Base-by-base conservation (phyloP, 2,888 invertebrate genomes). In the Thereva nobilitata region DNA sequence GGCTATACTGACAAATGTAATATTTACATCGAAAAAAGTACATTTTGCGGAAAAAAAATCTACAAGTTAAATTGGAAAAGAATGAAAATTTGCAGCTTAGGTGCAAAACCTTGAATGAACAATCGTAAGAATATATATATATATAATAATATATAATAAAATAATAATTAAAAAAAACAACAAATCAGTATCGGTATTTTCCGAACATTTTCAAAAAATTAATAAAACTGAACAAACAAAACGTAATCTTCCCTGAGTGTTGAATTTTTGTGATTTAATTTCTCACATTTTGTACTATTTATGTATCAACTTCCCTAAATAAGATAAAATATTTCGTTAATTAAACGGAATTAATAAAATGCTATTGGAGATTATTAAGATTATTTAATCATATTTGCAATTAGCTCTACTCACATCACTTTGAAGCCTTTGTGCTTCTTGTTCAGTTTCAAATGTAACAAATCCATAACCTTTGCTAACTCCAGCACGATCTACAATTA, bases 401-500 rank as follows among this genome's bases (percentile, higher is more conserved):
- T 57, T n/a, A 55, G 35, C 23, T 41, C 10, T 64, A 81, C 82
- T 80, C 78, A 88, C 89, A 82, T 89, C 89, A 74, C 86, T 85
- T 74, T 89, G 87, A 73, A 89, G 84, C 75, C 87, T 83, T 76
- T 87, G 88, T 12, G 93, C 93, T 81, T 93, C 93, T 75, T 92
- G 92, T 80, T 93, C 93, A 61, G 88, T 91, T 82, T 93, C 92
- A 79, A 93, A 93, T 55, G 91, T 92, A 45, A 91, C 89, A 80
- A 91, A 91, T 55, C 91, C 91, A 59, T 81, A 81, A 50, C 81
- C 81, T 82, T 96, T 96, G 71, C 96, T 95, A 23, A 95, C 93
- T 4, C 97, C 97, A 71, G 95, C 95, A 74, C 95, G 84, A 80
- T 97, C 96, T 74, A 92, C 91, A 72, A 97, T 97, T 72, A 97